Conservation (phyloP, 2,888 invertebrate species). For the Sussaba pulchella region DNA sequence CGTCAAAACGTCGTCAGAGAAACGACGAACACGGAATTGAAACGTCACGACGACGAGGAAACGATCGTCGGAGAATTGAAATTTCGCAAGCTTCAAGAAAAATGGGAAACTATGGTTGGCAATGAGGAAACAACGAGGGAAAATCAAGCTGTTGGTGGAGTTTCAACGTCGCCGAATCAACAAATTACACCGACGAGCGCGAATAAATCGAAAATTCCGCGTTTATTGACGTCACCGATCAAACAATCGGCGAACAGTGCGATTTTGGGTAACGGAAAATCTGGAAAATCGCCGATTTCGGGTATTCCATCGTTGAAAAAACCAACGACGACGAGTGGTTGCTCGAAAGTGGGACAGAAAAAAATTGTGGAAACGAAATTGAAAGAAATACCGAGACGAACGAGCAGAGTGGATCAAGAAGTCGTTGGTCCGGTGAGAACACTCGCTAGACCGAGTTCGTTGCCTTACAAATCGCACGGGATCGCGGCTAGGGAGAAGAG, state of each 20-base stretch:
- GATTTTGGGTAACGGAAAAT: conserved; percentile 63
- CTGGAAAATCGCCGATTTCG: conserved; percentile 76
- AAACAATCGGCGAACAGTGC: conserved; percentile 85
- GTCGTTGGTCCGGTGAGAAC: conserved; percentile 79
- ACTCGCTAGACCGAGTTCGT: conserved; percentile 88
- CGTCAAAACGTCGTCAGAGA: conserved; percentile 65
- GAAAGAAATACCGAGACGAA: conserved; percentile 81
- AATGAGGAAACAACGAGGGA: conserved; percentile 84
- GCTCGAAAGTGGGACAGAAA: conserved; percentile 62
- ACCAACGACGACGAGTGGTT: conserved; percentile 67
- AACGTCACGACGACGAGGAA: conserved; percentile 73
- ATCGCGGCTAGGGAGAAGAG: conserved; percentile 78
- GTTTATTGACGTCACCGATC: conserved; percentile 90
- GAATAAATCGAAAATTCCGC: conserved; percentile 90
- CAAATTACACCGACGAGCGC: conserved; percentile 74
- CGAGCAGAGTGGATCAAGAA: conserved; percentile 88
- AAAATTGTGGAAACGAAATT: conserved; percentile 62
- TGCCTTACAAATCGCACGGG: conserved; percentile 88
- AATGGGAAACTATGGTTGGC: conserved; percentile 92
- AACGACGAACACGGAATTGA: conserved; percentile 80
- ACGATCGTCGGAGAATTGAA: conserved; percentile 86
- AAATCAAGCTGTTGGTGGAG: conserved; percentile 59
- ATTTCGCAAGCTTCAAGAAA: conserved; percentile 91
- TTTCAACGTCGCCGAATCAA: conserved; percentile 78
- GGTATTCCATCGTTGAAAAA: conserved; percentile 82